These are phyloP conservation scores for Cheumatopsyche charites DNA, from an alignment of 1,140 invertebrate genomes.

Conservation along the genomic window DNA sequence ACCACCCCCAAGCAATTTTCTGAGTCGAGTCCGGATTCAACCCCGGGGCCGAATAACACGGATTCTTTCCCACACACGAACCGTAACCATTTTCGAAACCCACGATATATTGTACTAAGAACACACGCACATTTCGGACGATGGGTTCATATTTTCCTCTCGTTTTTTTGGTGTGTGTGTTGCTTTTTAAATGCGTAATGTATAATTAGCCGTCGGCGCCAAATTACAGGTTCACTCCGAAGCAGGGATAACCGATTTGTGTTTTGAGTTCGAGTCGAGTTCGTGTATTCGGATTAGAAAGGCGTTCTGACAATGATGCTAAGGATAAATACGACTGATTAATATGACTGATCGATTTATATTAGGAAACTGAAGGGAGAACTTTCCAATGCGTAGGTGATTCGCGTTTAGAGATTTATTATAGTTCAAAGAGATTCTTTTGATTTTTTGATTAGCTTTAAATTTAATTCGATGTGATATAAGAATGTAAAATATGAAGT, in stretches of 20 bases:
- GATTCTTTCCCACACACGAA: constrained; percentile 44
- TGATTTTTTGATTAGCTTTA: too few species aligned
- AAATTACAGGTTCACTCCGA: constrained; percentile 46
- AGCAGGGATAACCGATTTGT: neutral
- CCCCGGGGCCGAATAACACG: constrained; percentile 26
- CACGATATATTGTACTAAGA: too few species aligned
- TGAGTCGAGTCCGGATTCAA: neutral
- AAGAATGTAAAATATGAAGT: too few species aligned
- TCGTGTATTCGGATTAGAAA: neutral
- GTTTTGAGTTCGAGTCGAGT: neutral
- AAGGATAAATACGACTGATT: neutral
- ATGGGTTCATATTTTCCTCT: too few species aligned
- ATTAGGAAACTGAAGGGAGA: neutral
- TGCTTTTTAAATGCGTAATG: constrained; percentile 43
- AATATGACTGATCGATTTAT: neutral
- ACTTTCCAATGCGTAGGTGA: constrained; percentile 4
- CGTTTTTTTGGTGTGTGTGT: neutral
- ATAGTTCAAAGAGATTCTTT: too few species aligned
- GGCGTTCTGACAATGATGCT: neutral
- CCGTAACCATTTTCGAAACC: neutral
- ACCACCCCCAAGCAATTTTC: neutral
- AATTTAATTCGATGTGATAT: too few species aligned
- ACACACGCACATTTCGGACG: neutral
- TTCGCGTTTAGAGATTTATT: too few species aligned
- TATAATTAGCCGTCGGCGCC: constrained; percentile 46